A percentile compares a stretch with the other conserved stretches of the same genome.
These are phyloP conservation scores for Acrossocheilus wenchowensis DNA, from an alignment of 2,797 vertebrate species.

Conservation along the genomic window DNA sequence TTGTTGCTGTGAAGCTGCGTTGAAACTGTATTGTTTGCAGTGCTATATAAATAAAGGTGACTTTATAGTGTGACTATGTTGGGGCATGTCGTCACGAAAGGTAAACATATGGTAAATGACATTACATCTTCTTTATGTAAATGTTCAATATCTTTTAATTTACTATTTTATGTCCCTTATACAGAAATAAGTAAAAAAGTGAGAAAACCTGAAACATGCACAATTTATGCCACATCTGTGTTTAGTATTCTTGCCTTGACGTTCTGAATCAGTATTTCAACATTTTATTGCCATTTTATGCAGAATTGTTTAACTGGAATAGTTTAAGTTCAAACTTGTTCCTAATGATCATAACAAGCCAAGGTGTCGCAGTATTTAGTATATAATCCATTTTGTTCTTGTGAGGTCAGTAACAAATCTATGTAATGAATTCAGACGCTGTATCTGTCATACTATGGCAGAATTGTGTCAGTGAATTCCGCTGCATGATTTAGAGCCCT, in stretches of 20 bases:
- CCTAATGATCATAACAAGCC: neutral
- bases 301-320: neutral
- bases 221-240: neutral
- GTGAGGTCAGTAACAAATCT: conserved; percentile 21
- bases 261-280: neutral
- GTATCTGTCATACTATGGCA: conserved; percentile 17
- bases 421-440: conserved; percentile 21
- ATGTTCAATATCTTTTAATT: neutral
- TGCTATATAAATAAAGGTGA: neutral
- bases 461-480: conserved; percentile 24
- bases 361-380: neutral
- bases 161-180: neutral
- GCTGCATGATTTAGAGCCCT: neutral
- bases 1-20: neutral
- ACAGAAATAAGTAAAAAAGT: neutral
- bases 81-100: neutral
- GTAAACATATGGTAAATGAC: neutral
- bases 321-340: neutral
- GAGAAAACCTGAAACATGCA: neutral
- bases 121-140: neutral
- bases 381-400: conserved; percentile 25
- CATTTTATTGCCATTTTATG: neutral
- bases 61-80: neutral
- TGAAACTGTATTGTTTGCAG: no score
- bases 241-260: neutral